phyloP scores from a whole-genome alignment of 2,888 invertebrate species.

The Mimumesa dahlbomi region DNA sequence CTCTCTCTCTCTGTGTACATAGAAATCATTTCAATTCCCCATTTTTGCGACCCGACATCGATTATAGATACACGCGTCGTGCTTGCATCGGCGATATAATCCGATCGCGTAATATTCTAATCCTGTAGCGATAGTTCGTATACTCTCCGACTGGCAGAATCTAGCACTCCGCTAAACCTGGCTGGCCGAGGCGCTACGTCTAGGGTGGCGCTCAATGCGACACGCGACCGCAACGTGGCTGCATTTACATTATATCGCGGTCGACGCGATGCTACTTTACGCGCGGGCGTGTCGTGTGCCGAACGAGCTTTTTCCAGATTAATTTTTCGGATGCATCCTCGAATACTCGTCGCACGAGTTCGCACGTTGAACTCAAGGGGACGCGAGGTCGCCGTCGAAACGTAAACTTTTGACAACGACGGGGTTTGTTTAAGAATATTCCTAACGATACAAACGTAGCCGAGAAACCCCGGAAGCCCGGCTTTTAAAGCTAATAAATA shows the following conservation, averaged over 20 bases:
- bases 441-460: too few species aligned
- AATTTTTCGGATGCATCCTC: constrained; percentile 70
- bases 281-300: constrained; percentile 66
- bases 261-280: constrained; percentile 56
- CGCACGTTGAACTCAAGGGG: too few species aligned
- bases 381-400: too few species aligned
- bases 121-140: constrained; percentile 49
- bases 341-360: background rate
- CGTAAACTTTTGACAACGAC: too few species aligned
- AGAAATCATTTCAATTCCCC: too few species aligned
- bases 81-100: too few species aligned
- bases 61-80: too few species aligned
- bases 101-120: constrained; percentile 55
- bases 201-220: constrained; percentile 71
- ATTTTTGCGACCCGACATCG: too few species aligned
- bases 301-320: constrained; percentile 75
- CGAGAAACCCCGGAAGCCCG: constrained; percentile 10
- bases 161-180: constrained; percentile 62
- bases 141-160: constrained; percentile 49
- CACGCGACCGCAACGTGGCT: constrained; percentile 75
- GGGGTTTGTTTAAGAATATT: too few species aligned
- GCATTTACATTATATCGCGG: constrained; percentile 67
- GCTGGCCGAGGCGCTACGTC: constrained; percentile 61
- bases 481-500: constrained; percentile 37
- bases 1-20: too few species aligned